Evolutionary conservation across 2,113 vertebrate genomes (phyloP).

Genomic region (Psammodynastes pulverulentus): DNA sequence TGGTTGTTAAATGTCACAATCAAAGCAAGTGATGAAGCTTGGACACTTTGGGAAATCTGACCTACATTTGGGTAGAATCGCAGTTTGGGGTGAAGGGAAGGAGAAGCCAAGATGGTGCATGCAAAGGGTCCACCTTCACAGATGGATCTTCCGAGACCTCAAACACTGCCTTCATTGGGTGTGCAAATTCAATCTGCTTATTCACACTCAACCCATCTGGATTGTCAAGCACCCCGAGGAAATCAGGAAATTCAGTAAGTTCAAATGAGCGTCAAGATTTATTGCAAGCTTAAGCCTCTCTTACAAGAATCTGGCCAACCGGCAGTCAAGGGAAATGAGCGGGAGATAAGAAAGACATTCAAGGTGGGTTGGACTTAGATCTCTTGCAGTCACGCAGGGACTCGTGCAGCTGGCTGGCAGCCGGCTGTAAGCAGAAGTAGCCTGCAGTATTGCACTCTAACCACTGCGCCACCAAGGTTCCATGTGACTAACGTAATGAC

Average conservation of each 20-base stretch:
- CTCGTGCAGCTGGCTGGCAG: no score
- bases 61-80: background rate
- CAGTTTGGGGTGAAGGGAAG: background rate
- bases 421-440: no score
- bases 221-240: background rate
- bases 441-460: no score
- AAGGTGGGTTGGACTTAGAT: background rate
- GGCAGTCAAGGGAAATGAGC: background rate
- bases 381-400: background rate
- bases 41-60: constrained; percentile 7
- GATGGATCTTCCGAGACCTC: background rate
- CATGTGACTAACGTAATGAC: no score
- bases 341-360: background rate
- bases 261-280: background rate
- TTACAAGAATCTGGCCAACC: background rate
- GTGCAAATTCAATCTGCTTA: background rate
- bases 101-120: background rate
- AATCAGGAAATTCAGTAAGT: background rate
- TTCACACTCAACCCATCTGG: background rate
- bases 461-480: no score
- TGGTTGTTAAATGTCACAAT: constrained; percentile 19
- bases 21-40: constrained; percentile 4
- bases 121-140: background rate
- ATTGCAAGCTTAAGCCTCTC: background rate
- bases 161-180: background rate